These are phyloP conservation scores for Odontomachus brunneus DNA, from an alignment of 1,140 invertebrate species.

Conservation along the genomic window DNA sequence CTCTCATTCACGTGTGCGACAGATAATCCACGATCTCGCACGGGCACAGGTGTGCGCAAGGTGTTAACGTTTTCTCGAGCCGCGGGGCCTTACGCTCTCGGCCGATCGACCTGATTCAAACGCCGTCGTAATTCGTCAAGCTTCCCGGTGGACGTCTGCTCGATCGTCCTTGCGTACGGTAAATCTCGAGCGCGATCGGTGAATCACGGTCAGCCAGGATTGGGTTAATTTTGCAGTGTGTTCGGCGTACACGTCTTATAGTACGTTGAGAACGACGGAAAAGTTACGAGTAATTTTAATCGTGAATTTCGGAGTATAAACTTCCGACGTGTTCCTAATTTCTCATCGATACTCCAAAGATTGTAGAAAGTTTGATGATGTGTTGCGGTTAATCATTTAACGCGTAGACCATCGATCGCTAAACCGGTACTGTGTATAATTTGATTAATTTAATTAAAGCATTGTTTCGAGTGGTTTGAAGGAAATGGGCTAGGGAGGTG, in stretches of 20 bases:
- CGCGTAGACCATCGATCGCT: neutral
- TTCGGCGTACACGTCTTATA: neutral
- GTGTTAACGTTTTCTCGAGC: slow-evolving; percentile 58
- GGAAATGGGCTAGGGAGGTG: too few relatives aligned
- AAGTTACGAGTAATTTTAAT: neutral
- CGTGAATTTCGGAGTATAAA: neutral
- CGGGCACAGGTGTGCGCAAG: slow-evolving; percentile 47
- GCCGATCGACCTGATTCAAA: slow-evolving; percentile 45
- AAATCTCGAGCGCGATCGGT: slow-evolving; percentile 3
- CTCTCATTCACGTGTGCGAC: slow-evolving; percentile 31
- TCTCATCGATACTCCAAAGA: neutral
- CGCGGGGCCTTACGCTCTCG: slow-evolving; percentile 34
- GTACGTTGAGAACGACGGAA: neutral
- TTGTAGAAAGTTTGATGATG: neutral
- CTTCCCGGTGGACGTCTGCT: neutral
- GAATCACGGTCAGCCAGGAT: neutral
- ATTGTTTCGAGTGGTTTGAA: too few relatives aligned
- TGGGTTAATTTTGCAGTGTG: neutral
- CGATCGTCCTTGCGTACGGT: slow-evolving; percentile 28
- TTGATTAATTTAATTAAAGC: neutral
- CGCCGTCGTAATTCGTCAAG: slow-evolving; percentile 37
- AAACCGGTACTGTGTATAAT: neutral
- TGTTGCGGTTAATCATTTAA: neutral
- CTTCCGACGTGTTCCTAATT: too few relatives aligned
- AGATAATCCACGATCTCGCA: slow-evolving; percentile 44